Evolutionary conservation across 2,113 vertebrate genomes (phyloP), one percentile per base, ranked within the genome.

Genomic region (Psettodes erumei): DNA sequence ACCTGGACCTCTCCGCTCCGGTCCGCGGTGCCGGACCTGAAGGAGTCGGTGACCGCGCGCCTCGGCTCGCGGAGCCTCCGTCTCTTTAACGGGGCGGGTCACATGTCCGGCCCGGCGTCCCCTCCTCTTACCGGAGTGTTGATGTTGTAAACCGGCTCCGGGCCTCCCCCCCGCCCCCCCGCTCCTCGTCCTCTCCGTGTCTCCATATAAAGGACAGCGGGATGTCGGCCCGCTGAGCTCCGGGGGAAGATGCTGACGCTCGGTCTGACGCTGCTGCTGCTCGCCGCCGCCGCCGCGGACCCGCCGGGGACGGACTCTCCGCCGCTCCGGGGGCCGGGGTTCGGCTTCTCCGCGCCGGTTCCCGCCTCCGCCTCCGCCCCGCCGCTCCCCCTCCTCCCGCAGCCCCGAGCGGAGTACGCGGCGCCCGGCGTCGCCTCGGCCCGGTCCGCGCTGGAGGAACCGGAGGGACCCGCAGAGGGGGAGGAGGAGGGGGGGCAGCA

Each of bases 401-500:
- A 58, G 71, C 53, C 72, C 55, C 51, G 30, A 37, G 43, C 11
- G 65, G 67, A 76, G 11, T 3, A 21, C 68, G 79, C 43, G 37
- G 62, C 77, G 5, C 75, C 87, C 75, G 83, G 77, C 33, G 64
- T 82, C 2, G 81, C 73, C 75, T 55, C 79, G 64, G 86, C 86
- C 83, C 87, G 91, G 51, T 89, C 84, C 8, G 82, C 88, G 30
- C 88, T 70, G 28, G 91, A 91, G 30, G 88, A 88, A 0, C 73
- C 81, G 63, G 4, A n/a, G n/a, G n/a, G n/a, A n/a, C n/a, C n/a
- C n/a, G n/a, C 56, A 45, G 48, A 10, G 21, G 75, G 54, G 32
- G 88, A 86, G 3, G 86, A 78, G 38, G 60, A 38, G 6, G 65
- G 15, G 4, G 77, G 56, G 13, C 37, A 67, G 19, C 73, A 84